Evolutionary conservation across 2,888 invertebrate species (phyloP).

Genomic region (Agriopis aurantiaria): DNA sequence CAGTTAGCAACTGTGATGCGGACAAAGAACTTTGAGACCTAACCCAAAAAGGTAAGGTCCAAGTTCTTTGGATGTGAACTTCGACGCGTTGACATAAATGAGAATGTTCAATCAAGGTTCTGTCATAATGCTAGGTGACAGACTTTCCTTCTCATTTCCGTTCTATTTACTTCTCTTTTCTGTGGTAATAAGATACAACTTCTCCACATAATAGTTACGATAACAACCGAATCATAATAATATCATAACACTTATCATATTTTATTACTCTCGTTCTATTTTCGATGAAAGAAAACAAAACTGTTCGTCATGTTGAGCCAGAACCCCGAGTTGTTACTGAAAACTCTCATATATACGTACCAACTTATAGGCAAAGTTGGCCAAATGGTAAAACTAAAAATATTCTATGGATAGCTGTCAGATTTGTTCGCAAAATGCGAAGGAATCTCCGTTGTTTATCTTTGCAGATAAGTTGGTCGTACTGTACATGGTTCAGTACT

Average conservation of each 20-base stretch:
- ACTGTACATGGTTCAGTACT: constrained; percentile 2
- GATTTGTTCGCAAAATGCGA: not conserved
- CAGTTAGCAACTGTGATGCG: too few relatives aligned
- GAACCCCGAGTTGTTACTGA: constrained; percentile 13
- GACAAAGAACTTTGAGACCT: too few relatives aligned
- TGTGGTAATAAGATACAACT: not conserved
- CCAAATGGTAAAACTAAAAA: not conserved
- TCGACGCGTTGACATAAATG: too few relatives aligned
- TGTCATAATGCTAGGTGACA: too few relatives aligned
- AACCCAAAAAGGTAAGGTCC: too few relatives aligned
- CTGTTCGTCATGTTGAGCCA: constrained; percentile 27
- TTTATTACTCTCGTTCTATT: constrained; percentile 11
- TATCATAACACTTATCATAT: constrained; percentile 11
- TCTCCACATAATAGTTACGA: not conserved
- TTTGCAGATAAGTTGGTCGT: not conserved
- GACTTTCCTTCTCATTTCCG: too few relatives aligned
- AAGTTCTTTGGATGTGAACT: too few relatives aligned
- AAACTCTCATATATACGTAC: not conserved
- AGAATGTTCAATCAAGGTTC: too few relatives aligned
- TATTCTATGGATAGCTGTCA: not conserved
- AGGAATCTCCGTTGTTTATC: not conserved
- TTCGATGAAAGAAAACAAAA: constrained; percentile 26
- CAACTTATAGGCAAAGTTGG: not conserved
- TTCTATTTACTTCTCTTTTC: too few relatives aligned
- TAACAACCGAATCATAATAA: constrained; percentile 5